Conservation (phyloP, 1,140 invertebrate species). For the Thaumatotibia leucotreta region DNA sequence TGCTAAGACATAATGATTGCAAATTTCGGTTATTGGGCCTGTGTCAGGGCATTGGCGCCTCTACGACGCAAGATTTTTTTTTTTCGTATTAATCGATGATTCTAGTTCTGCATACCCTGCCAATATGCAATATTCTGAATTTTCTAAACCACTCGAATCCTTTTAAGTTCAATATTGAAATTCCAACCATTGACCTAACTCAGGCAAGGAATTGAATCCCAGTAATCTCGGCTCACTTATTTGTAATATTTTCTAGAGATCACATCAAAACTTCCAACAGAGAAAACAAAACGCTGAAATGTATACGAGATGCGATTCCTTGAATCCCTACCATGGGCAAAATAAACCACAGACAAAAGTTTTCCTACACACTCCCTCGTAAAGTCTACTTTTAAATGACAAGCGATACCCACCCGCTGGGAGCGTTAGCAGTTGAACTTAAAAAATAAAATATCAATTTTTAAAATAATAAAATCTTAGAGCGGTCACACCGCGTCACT, state of each 20-base stretch:
- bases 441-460: constrained; percentile 73
- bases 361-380: constrained; percentile 20
- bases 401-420: constrained; percentile 47
- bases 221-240: background rate
- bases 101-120: no score
- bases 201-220: background rate
- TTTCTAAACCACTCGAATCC: background rate
- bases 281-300: constrained; percentile 40
- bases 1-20: no score
- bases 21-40: no score
- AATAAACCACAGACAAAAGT: constrained; percentile 20
- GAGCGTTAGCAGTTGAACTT: constrained; percentile 61
- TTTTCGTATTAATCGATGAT: no score
- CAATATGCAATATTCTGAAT: background rate
- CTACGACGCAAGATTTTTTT: no score
- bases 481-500: constrained; percentile 59
- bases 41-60: no score
- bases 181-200: background rate
- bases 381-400: constrained; percentile 31
- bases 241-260: constrained; percentile 33
- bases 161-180: background rate
- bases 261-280: constrained; percentile 52
- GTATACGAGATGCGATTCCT: constrained; percentile 45
- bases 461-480: constrained; percentile 74
- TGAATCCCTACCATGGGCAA: constrained; percentile 44